Evolutionary conservation across 1,140 invertebrate genomes (phyloP).

Genomic region (Schlechtendalia chinensis): DNA sequence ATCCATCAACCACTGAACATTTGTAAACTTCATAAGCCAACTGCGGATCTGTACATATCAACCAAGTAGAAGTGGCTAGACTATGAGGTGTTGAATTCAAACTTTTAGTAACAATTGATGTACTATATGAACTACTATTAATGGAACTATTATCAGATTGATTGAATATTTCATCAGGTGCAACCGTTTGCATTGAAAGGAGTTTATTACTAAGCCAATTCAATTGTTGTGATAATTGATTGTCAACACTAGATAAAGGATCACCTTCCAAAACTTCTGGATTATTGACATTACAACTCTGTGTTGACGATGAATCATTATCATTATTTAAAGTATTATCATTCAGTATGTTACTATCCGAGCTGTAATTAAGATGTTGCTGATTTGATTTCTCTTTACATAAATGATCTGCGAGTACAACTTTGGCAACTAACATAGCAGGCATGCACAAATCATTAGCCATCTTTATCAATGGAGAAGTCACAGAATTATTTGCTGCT

Average conservation of each 20-base stretch:
- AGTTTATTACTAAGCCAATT: constrained; percentile 16
- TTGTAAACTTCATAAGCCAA: constrained; percentile 32
- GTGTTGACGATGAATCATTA: not conserved
- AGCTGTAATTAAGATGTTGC: not conserved
- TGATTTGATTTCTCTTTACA: not conserved
- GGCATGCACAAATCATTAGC: constrained; percentile 32
- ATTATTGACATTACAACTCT: not conserved
- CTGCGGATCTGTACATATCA: constrained; percentile 25
- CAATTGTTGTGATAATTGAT: not conserved
- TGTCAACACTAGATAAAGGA: not conserved
- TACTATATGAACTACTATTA: not conserved
- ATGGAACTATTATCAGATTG: not conserved
- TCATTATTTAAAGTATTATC: not conserved
- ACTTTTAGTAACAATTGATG: not conserved
- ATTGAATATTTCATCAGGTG: not conserved
- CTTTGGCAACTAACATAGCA: constrained; percentile 28
- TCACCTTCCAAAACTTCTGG: not conserved
- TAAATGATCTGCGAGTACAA: not conserved
- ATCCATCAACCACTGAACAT: constrained; percentile 13
- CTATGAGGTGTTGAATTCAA: not conserved
- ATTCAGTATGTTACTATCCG: not conserved
- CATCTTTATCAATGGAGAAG: not conserved
- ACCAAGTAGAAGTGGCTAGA: not conserved
- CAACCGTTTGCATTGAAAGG: not conserved
- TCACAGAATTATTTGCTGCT: not conserved